Evolutionary conservation across 2,888 invertebrate species (phyloP), one percentile per base, ranked within the genome.

Genomic region (Heliconius ismenius): DNA sequence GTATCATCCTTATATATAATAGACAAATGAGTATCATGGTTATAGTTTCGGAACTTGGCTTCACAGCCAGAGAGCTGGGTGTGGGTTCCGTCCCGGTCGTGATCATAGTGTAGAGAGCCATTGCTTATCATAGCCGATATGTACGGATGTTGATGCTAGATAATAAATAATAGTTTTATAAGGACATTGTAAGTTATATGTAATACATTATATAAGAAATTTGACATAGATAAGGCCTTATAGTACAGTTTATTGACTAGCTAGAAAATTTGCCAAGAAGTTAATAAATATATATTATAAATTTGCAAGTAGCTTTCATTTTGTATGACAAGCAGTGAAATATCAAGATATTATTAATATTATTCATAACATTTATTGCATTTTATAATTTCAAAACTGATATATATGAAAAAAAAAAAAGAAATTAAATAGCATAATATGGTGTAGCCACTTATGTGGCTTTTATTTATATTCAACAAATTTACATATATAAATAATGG

Each of bases 111-210:
- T 79, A 98, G 94, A 3, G 97, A 95, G 24, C 99, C 99, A 92
- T 99, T 99, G 91, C 98, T 99, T 4, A 99, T 96, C 99, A 99
- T 99, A 4, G 98, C 98, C 75, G 99, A 99, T 84, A 99, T 96
- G 91, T 98, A 99, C 0, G 99, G 99, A 95, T 99, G 99, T 87
- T 98, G 98, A 91, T 99, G 99, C 99, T 99, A 90, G 18, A 86
- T 85, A 64, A 62, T 15, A 60, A 39, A 15, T 18, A 72, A 18
- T 54, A 28, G 28, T 49, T 9, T 49, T 39, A 69, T 39, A 58
- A n/a, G 3, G 10, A 58, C 3, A 58, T 21, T n/a, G 58, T n/a
- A 9, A 58, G 10, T 58, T n/a, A 3, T n/a, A n/a, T 9, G 7
- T n/a, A 10, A 18, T 21, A n/a, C 3, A 54, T 9, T 54, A n/a